Base-by-base conservation (phyloP, 2,113 vertebrate species). In the Gadus chalcogrammus region DNA sequence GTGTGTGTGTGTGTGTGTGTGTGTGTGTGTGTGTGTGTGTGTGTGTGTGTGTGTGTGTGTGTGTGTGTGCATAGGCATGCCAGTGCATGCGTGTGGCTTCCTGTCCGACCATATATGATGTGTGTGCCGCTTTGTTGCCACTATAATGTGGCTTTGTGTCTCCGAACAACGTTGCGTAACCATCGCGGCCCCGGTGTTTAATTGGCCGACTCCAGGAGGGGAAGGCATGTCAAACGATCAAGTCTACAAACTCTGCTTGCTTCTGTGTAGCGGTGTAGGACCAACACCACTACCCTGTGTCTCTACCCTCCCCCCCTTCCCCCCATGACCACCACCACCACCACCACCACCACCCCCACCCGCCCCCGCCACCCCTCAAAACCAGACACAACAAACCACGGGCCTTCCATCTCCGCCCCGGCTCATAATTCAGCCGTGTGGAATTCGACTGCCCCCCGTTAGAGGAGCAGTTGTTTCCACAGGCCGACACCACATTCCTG, bases 341-440 rank as follows among this genome's bases (percentile, higher is more conserved):
- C 20, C 20, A 20, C 20, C 20, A 9, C 42, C 42, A 48, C 8
- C 42, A 9, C 42, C 42, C 8, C 42, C 8, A n/a, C n/a, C n/a
- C n/a, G n/a, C 8, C 42, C 2, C 42, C 8, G 13, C 42, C 12
- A 9, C 42, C 42, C 42, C 92, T 88, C 91, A 84, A 66, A 90
- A 92, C 85, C 92, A 95, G 94, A 95, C 93, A 94, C 93, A 95
- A 97, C 94, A 96, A 95, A 95, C 92, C 92, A 78, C 90, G 88
- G 84, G 81, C 87, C 84, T 84, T 81, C 87, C 84, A 90, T 86
- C 81, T 64, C 86, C 85, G 83, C 84, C 79, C 66, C 87, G 88
- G 87, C 89, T 90, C 88, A 85, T 92, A 92, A 93, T 93, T 95
- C 90, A 92, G 85, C 79, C 86, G 86, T 76, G 84, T 81, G 90